Conservation (phyloP, 2,888 invertebrate genomes). For the Tenthredo amoena region DNA sequence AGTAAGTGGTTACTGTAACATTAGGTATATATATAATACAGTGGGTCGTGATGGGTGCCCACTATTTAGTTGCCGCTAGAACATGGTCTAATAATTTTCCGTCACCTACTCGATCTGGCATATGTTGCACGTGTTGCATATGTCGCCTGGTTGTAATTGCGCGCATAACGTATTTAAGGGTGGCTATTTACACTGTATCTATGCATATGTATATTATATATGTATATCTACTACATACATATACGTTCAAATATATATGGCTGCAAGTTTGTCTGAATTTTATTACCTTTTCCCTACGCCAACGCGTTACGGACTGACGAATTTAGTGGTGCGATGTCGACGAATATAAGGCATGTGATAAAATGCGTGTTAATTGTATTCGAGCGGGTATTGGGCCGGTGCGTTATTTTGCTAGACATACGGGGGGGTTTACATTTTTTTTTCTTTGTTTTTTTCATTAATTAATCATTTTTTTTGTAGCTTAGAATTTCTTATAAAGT, state of each 20-base stretch:
- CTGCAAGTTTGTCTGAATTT: conserved; percentile 3
- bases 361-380: conserved; percentile 6
- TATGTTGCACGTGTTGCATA: conserved; percentile 38
- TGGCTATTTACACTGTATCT: conserved; percentile 2
- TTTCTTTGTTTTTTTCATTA: neutral
- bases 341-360: neutral
- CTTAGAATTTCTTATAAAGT: neutral
- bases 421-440: neutral
- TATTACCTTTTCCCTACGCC: neutral
- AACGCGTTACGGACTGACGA: neutral
- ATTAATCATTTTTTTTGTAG: neutral
- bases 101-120: conserved; percentile 29
- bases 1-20: neutral
- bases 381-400: neutral
- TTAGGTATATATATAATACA: neutral
- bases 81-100: conserved; percentile 42
- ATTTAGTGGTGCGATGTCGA: conserved; percentile 2
- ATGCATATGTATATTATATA: neutral
- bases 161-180: conserved; percentile 19
- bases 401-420: neutral
- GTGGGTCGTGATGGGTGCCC: neutral
- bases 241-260: neutral
- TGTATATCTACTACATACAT: neutral
- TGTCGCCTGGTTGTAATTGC: conserved; percentile 25
- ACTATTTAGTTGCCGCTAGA: conserved; percentile 14